These are phyloP conservation scores for Diphyllodes magnificus DNA, from an alignment of 2,113 vertebrate genomes.

Conservation along the genomic window DNA sequence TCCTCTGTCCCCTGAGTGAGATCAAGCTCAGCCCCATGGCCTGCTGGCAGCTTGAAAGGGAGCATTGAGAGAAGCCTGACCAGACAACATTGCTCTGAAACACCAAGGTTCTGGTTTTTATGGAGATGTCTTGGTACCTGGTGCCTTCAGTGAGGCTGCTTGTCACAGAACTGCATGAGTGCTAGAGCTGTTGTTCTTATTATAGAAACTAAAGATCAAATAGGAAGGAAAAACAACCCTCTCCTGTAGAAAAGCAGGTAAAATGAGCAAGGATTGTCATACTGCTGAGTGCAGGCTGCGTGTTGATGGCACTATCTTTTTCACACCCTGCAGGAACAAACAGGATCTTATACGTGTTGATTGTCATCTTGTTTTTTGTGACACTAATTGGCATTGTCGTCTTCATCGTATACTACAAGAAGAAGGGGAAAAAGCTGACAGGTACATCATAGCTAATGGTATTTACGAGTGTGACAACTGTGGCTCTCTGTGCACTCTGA, in stretches of 20 bases:
- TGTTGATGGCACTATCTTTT: neutral
- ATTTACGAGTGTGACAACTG: neutral
- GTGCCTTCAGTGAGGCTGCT: neutral
- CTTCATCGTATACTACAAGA: constrained; percentile 67
- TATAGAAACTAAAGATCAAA: neutral
- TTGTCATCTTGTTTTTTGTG: constrained; percentile 66
- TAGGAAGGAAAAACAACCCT: neutral
- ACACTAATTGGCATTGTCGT: constrained; percentile 41
- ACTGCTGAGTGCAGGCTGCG: neutral
- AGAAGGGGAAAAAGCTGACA: constrained; percentile 72
- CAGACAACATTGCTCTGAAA: neutral
- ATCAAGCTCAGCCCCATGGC: neutral
- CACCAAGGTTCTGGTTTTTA: neutral
- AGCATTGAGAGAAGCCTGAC: neutral
- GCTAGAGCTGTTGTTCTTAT: neutral
- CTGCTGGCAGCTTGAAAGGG: neutral
- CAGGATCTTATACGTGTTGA: constrained; percentile 57
- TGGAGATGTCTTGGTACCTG: neutral
- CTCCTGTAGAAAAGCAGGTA: neutral
- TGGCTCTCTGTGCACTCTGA: neutral
- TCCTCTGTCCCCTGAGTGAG: neutral
- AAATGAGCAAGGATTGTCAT: neutral
- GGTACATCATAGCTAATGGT: constrained; percentile 47
- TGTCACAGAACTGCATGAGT: neutral
- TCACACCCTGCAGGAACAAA: constrained; percentile 54